Conservation (phyloP, 2,113 vertebrate species). For the Zosterops lateralis region DNA sequence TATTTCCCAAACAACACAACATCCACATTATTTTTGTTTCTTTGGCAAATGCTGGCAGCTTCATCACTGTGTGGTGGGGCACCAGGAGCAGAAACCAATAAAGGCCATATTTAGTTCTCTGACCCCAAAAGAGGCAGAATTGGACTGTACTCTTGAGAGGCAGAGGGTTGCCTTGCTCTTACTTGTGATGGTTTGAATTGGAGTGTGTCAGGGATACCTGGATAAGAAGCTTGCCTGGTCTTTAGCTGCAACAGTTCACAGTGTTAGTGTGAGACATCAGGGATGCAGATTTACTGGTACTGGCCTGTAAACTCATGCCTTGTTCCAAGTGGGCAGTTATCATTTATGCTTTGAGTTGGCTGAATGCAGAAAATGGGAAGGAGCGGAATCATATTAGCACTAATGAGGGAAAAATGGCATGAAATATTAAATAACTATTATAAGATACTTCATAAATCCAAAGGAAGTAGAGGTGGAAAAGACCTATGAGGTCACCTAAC, state of each 20-base stretch:
- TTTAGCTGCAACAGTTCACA: not conserved
- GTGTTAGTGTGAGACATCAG: not conserved
- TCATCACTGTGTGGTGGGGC: not conserved
- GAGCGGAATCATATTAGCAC: not conserved
- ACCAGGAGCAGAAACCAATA: not conserved
- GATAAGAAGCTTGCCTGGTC: not conserved
- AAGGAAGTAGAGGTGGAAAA: not conserved
- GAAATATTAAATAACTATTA: not conserved
- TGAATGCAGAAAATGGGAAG: not conserved
- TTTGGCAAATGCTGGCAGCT: not conserved
- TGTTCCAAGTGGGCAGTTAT: not conserved
- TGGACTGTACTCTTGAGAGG: not conserved
- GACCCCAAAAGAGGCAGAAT: not conserved
- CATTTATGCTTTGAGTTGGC: not conserved
- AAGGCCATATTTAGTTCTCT: not conserved
- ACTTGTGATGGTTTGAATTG: not conserved
- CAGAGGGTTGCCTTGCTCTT: not conserved
- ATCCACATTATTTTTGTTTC: not conserved
- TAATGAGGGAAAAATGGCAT: not conserved
- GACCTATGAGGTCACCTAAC: not conserved
- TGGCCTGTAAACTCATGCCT: not conserved
- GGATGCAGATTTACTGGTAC: not conserved
- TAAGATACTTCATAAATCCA: not conserved
- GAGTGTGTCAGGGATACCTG: not conserved
- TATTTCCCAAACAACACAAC: accelerated